Evolutionary conservation across 2,797 vertebrate species (phyloP).

Genomic region (Alosa sapidissima): DNA sequence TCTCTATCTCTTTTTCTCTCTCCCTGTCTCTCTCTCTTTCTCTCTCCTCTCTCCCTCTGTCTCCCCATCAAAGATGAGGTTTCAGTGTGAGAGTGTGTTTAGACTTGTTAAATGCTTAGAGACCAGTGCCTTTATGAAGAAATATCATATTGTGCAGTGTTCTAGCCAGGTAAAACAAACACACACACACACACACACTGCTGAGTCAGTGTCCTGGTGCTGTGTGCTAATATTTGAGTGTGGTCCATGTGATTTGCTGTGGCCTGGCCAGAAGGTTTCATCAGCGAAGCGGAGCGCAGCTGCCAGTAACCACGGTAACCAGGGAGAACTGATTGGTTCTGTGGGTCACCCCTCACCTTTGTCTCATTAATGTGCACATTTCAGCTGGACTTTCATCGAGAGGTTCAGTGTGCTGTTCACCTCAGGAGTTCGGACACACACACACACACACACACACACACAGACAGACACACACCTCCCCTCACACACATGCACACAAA

Average conservation of each 20-base stretch:
- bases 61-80: too few species aligned
- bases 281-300: too few species aligned
- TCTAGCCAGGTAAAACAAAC: not conserved
- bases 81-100: not conserved
- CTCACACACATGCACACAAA: not conserved
- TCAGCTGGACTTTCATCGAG: not conserved
- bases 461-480: not conserved
- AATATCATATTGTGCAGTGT: not conserved
- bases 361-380: not conserved
- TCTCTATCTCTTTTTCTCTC: too few species aligned
- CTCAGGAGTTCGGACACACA: not conserved
- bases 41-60: not conserved
- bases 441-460: not conserved
- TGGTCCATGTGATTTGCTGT: not conserved
- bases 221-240: too few species aligned
- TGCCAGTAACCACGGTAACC: not conserved
- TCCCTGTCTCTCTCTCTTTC: not conserved
- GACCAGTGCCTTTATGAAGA: not conserved
- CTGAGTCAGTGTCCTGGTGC: too few species aligned
- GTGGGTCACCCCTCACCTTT: not conserved
- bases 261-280: constrained; percentile 10
- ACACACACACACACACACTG: not conserved
- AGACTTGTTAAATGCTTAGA: not conserved
- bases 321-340: constrained; percentile 12
- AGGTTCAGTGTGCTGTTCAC: not conserved